Base-by-base conservation (phyloP, 2,797 vertebrate genomes). In the Manis pentadactyla region DNA sequence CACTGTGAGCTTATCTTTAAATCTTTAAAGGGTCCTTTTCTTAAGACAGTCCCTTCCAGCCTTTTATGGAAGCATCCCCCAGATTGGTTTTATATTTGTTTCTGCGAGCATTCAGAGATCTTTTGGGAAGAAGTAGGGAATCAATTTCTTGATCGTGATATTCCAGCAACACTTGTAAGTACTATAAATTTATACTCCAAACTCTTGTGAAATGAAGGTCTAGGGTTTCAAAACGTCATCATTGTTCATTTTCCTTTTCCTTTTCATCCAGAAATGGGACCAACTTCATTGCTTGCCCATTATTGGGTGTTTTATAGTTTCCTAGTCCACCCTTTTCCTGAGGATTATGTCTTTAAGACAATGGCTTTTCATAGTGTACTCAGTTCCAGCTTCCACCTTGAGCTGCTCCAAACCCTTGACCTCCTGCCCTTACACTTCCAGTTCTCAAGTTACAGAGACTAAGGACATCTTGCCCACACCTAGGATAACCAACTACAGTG, bases 71-170 rank as follows among this genome's bases (percentile, higher is more conserved):
- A 88, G 17, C 14, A 27, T 55, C 42, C 53, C 8, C 12, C 39
- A 31, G 17, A 73, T 5, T 21, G 21, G 37, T 77, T 92, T 75
- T 81, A 37, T 37, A 4, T 37, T 66, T 93, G 12, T 51, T 86
- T 96, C 46, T 69, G 37, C 64, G 51, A 39, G 2, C 31, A 69
- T 91, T 94, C 59, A 61, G 25, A 21, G 55, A 77, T 57, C 17
- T 66, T 83, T 90, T 63, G 2, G 37, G 12, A 78, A 17, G 14
- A 59, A 19, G 6, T 39, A 23, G 23, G 19, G 42, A 63, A 42
- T 31, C 37, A 13, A 46, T 63, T 89, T 94, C 55, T 75, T 96
- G 42, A 18, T 55, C 78, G 88, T 69, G 34, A 88, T 77, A 92
- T 55, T 74, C 59, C 46, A 81, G 29, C 46, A 34, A 83, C 34